Evolutionary conservation across 2,113 vertebrate genomes (phyloP).

Genomic region (Lophotis ruficrista): DNA sequence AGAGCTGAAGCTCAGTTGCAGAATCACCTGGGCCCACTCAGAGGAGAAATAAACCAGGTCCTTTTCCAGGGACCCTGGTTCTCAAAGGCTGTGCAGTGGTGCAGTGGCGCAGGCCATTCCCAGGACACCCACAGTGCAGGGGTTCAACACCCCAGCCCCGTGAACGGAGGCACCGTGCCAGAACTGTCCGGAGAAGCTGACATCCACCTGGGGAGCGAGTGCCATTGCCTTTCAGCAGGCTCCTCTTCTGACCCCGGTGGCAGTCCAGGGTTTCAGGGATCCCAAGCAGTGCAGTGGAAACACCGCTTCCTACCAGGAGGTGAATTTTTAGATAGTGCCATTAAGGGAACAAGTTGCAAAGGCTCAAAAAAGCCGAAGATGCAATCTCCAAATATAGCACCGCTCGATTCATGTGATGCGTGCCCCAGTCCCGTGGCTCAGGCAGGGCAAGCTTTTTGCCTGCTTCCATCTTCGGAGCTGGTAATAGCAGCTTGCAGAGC

Average conservation of each 20-base stretch:
- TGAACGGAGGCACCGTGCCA: background rate
- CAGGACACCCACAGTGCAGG: background rate
- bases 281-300: background rate
- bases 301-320: background rate
- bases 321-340: background rate
- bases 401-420: background rate
- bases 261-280: background rate
- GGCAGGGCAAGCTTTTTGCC: background rate
- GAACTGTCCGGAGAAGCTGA: background rate
- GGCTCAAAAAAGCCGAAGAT: background rate
- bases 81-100: background rate
- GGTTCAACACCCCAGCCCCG: background rate
- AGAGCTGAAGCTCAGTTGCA: background rate
- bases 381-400: slow-evolving; percentile 10
- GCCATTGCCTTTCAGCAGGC: background rate
- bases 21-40: background rate
- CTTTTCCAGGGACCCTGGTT: background rate
- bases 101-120: background rate
- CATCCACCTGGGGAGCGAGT: background rate
- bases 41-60: background rate
- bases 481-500: background rate
- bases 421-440: background rate
- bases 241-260: background rate
- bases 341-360: background rate
- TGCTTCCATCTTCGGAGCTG: slow-evolving; percentile 9